Conservation (phyloP, 2,888 invertebrate genomes). For the Aporophyla lueneburgensis region DNA sequence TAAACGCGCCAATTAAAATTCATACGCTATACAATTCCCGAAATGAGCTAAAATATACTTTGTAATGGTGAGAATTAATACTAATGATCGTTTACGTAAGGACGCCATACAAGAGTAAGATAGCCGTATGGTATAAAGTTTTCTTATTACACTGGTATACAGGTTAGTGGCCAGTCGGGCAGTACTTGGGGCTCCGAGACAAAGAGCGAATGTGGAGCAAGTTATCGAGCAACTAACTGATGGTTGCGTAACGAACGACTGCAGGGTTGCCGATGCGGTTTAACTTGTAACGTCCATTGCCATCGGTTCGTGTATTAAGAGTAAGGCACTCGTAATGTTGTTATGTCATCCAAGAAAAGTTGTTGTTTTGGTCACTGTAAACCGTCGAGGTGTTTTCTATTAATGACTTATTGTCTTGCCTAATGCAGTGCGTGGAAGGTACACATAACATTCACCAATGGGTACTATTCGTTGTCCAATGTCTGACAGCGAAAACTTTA, state of each 20-base stretch:
- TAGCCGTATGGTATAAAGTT: conserved; percentile 46
- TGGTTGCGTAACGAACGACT: conserved; percentile 82
- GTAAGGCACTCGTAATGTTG: conserved; percentile 39
- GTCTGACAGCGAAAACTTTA: background rate
- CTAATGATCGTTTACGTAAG: conserved; percentile 63
- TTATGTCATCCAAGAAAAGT: conserved; percentile 54
- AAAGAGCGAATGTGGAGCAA: conserved; percentile 88
- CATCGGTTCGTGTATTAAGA: conserved; percentile 42
- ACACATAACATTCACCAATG: background rate
- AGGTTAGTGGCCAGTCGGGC: conserved; percentile 64
- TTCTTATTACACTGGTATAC: conserved; percentile 59
- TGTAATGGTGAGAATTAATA: conserved; percentile 59
- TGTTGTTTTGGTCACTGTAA: conserved; percentile 11
- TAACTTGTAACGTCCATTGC: conserved; percentile 44
- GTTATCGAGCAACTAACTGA: conserved; percentile 82
- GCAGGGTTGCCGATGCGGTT: conserved; percentile 75
- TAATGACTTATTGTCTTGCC: background rate
- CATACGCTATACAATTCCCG: conserved; percentile 54
- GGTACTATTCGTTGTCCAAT: too few relatives aligned
- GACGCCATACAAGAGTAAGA: conserved; percentile 43
- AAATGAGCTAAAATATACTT: conserved; percentile 41
- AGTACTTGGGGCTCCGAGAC: conserved; percentile 75
- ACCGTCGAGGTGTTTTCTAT: background rate
- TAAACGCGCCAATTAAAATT: conserved; percentile 61
- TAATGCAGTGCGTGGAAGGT: too few relatives aligned